phyloP scores from a whole-genome alignment of 2,888 invertebrate species.

The Horisme vitalbata region DNA sequence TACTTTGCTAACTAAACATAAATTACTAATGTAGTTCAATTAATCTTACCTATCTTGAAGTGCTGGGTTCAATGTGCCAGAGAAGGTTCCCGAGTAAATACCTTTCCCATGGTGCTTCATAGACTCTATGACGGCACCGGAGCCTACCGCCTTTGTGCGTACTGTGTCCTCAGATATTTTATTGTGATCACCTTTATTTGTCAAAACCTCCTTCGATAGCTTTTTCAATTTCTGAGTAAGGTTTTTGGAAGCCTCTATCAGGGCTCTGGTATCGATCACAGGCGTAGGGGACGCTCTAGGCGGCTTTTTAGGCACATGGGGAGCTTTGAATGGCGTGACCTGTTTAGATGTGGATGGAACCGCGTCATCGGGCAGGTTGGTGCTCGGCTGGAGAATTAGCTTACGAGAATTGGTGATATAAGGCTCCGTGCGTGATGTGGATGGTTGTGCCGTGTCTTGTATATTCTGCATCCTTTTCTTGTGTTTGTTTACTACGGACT shows the following conservation, averaged over 20 bases:
- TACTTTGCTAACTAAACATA: conserved; percentile 6
- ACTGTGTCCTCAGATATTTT: conserved; percentile 75
- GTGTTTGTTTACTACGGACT: conserved; percentile 78
- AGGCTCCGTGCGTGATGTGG: conserved; percentile 71
- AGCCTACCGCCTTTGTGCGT: conserved; percentile 66
- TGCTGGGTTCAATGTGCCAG: conserved; percentile 96
- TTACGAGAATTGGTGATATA: conserved; percentile 66
- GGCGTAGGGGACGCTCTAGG: conserved; percentile 62
- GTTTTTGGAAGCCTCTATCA: conserved; percentile 95
- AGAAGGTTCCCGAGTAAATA: conserved; percentile 98
- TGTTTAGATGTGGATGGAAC: conserved; percentile 71
- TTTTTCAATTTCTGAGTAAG: conserved; percentile 95
- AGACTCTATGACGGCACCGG: conserved; percentile 93
- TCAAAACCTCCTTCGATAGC: conserved; percentile 94
- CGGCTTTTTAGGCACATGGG: conserved; percentile 65
- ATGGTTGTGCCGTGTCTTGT: conserved; percentile 66
- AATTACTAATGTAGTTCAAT: background rate
- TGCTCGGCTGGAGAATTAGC: conserved; percentile 60
- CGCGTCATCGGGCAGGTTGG: conserved; percentile 57
- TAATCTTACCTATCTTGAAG: conserved; percentile 88
- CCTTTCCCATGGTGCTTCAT: conserved; percentile 97
- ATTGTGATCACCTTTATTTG: conserved; percentile 81
- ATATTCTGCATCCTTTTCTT: conserved; percentile 72
- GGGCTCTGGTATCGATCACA: conserved; percentile 86
- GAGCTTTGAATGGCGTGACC: conserved; percentile 55